phyloP scores from a whole-genome alignment of 2,113 vertebrate genomes.

The Columbina picui region DNA sequence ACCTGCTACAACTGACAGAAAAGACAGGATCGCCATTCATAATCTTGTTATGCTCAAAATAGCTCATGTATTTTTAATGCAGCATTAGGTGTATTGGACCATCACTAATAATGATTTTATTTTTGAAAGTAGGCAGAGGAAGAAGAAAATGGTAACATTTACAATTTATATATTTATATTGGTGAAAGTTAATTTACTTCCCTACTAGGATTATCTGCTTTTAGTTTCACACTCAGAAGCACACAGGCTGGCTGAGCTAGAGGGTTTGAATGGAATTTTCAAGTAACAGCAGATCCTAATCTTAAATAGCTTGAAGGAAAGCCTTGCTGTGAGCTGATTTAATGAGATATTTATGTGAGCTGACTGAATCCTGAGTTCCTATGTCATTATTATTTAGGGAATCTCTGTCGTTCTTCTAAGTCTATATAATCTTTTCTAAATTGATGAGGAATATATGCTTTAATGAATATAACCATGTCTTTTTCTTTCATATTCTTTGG shows the following conservation, averaged over 20 bases:
- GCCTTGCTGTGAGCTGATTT: not conserved
- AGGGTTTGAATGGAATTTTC: slow-evolving; percentile 27
- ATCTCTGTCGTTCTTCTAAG: not conserved
- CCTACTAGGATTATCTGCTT: not conserved
- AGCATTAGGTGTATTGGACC: not conserved
- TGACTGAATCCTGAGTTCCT: not conserved
- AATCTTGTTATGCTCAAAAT: not conserved
- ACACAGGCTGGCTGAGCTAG: not conserved
- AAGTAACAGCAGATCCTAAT: slow-evolving; percentile 3
- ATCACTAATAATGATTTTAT: not conserved
- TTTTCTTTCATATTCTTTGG: not conserved
- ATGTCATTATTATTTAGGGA: not conserved
- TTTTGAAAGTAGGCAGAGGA: not conserved
- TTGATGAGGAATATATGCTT: not conserved
- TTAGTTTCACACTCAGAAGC: not conserved
- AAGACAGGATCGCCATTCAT: not conserved
- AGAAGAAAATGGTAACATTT: not conserved
- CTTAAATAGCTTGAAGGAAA: not conserved
- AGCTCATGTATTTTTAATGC: not conserved
- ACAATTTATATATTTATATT: not conserved
- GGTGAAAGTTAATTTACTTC: slow-evolving; percentile 8
- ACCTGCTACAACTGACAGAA: not conserved
- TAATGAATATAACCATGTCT: not conserved
- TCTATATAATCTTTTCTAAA: not conserved
- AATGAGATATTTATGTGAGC: not conserved